Evolutionary conservation across 2,113 vertebrate species (phyloP).

Genomic region (Rhombomys opimus): DNA sequence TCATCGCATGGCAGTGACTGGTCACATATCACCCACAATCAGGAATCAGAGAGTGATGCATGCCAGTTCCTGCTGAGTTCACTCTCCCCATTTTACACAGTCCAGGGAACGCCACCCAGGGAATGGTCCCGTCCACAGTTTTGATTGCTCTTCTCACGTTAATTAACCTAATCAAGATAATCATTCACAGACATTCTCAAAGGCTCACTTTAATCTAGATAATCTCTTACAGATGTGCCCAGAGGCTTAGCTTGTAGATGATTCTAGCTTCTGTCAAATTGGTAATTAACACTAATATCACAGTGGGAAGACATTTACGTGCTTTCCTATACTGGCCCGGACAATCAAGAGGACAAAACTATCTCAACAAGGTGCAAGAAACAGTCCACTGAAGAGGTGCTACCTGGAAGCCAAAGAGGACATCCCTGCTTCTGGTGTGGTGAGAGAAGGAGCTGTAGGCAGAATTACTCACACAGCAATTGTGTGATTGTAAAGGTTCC

Average conservation of each 20-base stretch:
- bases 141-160: background rate
- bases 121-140: background rate
- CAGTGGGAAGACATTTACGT: background rate
- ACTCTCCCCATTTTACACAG: background rate
- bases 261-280: background rate
- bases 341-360: background rate
- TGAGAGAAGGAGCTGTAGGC: background rate
- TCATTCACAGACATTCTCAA: background rate
- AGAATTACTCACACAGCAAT: background rate
- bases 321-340: background rate
- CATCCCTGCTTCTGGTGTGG: background rate
- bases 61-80: background rate
- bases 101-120: background rate
- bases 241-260: background rate
- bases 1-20: background rate
- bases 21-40: background rate
- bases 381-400: background rate
- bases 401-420: background rate
- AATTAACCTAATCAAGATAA: conserved; percentile 1
- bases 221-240: background rate
- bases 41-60: background rate
- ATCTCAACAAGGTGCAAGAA: background rate
- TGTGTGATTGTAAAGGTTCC: background rate
- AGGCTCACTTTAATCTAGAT: conserved; percentile 2
- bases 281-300: background rate